Evolutionary conservation across 2,797 vertebrate genomes (phyloP), one percentile per base, ranked within the genome.

Genomic region (Muscicapa striata): DNA sequence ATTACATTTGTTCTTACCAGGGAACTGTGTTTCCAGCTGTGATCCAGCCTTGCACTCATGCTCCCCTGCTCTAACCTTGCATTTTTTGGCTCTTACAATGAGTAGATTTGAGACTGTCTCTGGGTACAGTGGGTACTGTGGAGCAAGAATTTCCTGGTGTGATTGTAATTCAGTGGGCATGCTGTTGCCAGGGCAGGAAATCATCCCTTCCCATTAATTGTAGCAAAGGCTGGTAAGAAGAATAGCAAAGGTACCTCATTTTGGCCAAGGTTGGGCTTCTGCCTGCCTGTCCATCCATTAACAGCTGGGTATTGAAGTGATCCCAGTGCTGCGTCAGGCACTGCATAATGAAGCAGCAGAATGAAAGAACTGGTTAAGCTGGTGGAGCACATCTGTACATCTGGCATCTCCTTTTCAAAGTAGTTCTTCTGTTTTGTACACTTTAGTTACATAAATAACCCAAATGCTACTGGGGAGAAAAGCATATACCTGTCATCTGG

Each of bases 161-260:
- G 46, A 13, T 8, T 68, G n/a, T 54, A 86, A 13, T 88, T 70
- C 45, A 46, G 45, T 46, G 45, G 22, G 45, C 45, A 46, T 46
- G 45, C 45, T 46, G 45, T 22, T 46, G 22, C 45, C 45, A 46
- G 45, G 12, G 68, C 26, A 77, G 63, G 22, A 54, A 30, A 5
- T 30, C 9, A 75, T 52, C 34, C 23, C 5, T 66, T 75, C 40
- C 58, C 21, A 9, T 72, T 48, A 26, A 10, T 20, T 15, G 16
- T 13, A 74, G 58, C 29, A 75, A 64, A 34, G 70, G 27, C 54
- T 89, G 40, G 32, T 45, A 59, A 66, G 55, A 58, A 52, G 26
- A 13, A 24, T 0, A 59, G 70, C 30, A 49, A 68, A 73, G 12
- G 6, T 45, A 14, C 9, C n/a, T 32, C 0, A 0, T 54, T 91